Base-by-base conservation (phyloP, 2,113 vertebrate genomes). In the Crotophaga sulcirostris region DNA sequence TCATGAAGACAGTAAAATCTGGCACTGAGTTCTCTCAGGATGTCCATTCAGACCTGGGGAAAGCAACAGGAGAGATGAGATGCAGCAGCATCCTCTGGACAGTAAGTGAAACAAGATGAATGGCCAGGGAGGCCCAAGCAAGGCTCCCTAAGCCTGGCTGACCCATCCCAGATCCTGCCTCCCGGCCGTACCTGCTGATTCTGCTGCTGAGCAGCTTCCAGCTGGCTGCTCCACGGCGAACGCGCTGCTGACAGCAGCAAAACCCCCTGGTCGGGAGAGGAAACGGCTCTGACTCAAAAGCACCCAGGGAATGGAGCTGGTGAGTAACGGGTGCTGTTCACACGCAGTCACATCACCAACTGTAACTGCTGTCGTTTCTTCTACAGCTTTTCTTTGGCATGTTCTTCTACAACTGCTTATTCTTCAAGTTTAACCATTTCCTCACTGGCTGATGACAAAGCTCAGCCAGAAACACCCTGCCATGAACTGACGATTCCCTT, bases 271-370 rank as follows among this genome's bases (percentile, higher is more conserved):
- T 58, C 78, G 54, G 60, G 6, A 66, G 51, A 81, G 89, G 76
- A 68, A 66, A 23, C 5, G 2, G 92, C 80, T 60, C 70, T 96
- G 96, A 96, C 79, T 96, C 95, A 96, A 26, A 47, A 78, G 69
- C 68, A 81, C 19, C 40, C 74, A 45, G 68, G 66, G 66, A 51
- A 5, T 0, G 4, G 58, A 67, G 67, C 60, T 29, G 29, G 19
- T 94, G 88, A 91, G 81, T 84, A 81, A 85, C 21, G 0, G 24
- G 20, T 44, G 78, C 72, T 81, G 70, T 44, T 94, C 38, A 64
- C 70, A 75, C 51, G 34, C 1, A 29, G 49, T 79, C 81, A 66
- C 45, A 13, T 0, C 88, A 85, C 90, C 93, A 82, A 82, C 94
- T 55, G 2, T 0, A 47, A 69, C 54, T 28, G 7, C 6, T 75